Evolutionary conservation across 1,140 invertebrate species (phyloP), one percentile per base, ranked within the genome.

Genomic region (Calosoma granatense): DNA sequence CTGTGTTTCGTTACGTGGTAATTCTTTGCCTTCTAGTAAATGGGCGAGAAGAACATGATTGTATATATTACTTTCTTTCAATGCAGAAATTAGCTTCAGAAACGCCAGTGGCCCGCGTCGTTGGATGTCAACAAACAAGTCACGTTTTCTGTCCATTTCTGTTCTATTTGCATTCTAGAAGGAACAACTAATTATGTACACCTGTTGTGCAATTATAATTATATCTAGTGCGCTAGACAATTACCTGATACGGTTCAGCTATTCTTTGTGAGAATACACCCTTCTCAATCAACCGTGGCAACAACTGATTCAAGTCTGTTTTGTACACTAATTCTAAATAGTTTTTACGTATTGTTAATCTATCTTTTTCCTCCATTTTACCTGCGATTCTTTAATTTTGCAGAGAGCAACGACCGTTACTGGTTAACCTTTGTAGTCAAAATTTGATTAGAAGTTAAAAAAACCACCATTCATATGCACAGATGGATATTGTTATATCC

Each of bases 41-140:
- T 3, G 17, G 3, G 41, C 41, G 3, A 47, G 3, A 4, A 4
- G 4, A 12, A 47, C 4, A 47, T 47, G 41, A 47, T 47, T 9
- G 17, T 73, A 76, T 53, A 70, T 64, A 14, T 73, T 74, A 30
- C 64, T 63, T 39, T 75, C 73, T 3, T 63, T 60, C 0, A 76
- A 64, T 0, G 66, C 60, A n/a, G 75, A 73, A 3, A 74, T 51
- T 17, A 76, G 64, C 20, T 70, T 65, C 2, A 57, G 58, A 61
- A 75, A 76, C 1, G 75, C 75, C 12, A 68, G 55, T 1, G 75
- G 75, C 12, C 75, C 74, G 19, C 74, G 66, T 14, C 69, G 57
- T 36, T 62, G 68, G 26, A 74, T 65, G 20, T 73, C 70, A 20
- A 63, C 61, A 56, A 72, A 76, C 14, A 76, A 56, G 20, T 61